phyloP scores from a whole-genome alignment of 2,797 vertebrate genomes.

The Phataginus tetradactyla region DNA sequence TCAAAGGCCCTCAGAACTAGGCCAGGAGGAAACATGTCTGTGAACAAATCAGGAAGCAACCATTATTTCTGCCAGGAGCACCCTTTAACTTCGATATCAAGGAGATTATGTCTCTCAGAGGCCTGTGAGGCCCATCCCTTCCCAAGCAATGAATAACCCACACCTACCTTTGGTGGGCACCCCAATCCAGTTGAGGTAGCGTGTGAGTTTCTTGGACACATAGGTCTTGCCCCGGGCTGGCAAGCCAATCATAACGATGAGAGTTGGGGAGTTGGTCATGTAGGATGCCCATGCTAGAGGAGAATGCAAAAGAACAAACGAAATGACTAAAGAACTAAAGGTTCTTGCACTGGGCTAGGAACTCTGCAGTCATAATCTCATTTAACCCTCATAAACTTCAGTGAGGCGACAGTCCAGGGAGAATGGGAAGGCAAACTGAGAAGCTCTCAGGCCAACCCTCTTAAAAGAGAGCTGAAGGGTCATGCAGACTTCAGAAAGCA shows the following conservation, averaged over 20 bases:
- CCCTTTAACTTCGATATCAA: not conserved
- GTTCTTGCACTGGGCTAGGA: not conserved
- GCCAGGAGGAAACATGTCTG: not conserved
- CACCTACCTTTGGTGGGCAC: slow-evolving; percentile 96
- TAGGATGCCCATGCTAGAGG: slow-evolving; percentile 95
- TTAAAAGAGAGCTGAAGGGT: not conserved
- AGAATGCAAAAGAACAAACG: not conserved
- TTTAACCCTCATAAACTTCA: slow-evolving; percentile 12
- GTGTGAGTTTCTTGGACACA: slow-evolving; percentile 97
- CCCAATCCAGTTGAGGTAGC: slow-evolving; percentile 99
- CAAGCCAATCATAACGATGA: slow-evolving; percentile 98
- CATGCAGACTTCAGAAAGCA: not conserved
- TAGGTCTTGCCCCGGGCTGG: slow-evolving; percentile 98
- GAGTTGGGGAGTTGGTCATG: slow-evolving; percentile 97
- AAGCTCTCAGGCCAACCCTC: not conserved
- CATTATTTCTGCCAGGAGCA: not conserved
- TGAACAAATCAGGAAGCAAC: slow-evolving; percentile 9
- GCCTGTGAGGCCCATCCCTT: not conserved
- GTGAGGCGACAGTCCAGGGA: not conserved
- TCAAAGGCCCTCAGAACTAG: not conserved
- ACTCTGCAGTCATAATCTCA: not conserved
- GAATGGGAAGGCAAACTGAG: not conserved
- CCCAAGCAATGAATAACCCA: not conserved
- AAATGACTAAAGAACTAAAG: not conserved
- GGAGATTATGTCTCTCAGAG: not conserved